phyloP scores from a whole-genome alignment of 2,113 vertebrate species.

The Jacana jacana region DNA sequence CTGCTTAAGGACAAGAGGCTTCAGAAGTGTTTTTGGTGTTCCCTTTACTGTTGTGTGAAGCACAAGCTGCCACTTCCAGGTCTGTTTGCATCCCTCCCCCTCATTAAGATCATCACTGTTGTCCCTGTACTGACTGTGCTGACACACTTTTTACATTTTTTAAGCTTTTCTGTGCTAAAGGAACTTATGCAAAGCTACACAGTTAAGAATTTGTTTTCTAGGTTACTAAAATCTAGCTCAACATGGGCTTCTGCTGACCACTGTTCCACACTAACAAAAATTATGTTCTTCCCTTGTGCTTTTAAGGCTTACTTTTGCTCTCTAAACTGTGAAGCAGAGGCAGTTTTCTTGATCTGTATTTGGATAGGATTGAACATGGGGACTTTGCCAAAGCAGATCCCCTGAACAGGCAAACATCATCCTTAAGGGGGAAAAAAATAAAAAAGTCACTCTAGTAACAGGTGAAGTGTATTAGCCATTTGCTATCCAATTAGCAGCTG shows the following conservation, averaged over 20 bases:
- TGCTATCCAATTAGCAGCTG: background rate
- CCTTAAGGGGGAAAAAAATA: background rate
- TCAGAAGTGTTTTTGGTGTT: background rate
- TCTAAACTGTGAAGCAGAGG: background rate
- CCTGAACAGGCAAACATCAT: background rate
- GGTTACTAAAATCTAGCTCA: background rate
- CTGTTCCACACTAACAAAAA: background rate
- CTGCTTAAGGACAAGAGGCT: background rate
- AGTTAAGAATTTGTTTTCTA: background rate
- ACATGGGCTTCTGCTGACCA: background rate
- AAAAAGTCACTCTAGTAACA: background rate
- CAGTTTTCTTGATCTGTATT: background rate
- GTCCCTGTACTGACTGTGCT: background rate
- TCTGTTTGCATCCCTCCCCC: background rate
- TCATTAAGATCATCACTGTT: background rate
- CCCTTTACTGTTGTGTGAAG: background rate
- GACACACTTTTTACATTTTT: background rate
- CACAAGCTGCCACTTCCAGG: background rate
- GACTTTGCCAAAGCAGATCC: background rate
- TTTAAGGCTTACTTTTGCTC: background rate
- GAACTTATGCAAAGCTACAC: background rate
- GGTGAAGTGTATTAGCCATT: background rate
- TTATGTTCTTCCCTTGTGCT: background rate
- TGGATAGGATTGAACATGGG: background rate
- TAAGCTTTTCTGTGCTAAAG: background rate